Evolutionary conservation across 1,140 invertebrate genomes (phyloP).

Genomic region (Oppia nitens): DNA sequence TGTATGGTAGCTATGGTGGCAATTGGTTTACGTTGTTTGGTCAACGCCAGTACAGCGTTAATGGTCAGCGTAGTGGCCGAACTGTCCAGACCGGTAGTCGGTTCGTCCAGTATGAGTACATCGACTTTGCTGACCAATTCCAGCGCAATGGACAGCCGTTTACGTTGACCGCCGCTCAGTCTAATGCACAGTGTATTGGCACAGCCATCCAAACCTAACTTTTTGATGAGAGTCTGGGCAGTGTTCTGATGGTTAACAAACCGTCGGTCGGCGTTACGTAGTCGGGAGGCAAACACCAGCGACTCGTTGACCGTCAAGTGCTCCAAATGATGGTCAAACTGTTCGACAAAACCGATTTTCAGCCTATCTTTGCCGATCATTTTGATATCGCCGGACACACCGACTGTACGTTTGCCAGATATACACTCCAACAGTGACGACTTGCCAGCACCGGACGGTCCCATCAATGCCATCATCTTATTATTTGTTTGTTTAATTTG

Average conservation of each 20-base stretch:
- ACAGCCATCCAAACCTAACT: constrained; percentile 5
- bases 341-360: constrained; percentile 27
- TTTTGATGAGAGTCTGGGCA: neutral
- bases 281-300: constrained; percentile 74
- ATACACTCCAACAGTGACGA: constrained; percentile 30
- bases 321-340: constrained; percentile 73
- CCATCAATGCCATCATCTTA: constrained; percentile 39
- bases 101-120: constrained; percentile 15
- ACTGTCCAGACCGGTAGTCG: constrained; percentile 12
- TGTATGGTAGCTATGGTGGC: constrained; percentile 11
- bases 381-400: constrained; percentile 6
- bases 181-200: neutral
- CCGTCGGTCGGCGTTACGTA: constrained; percentile 26
- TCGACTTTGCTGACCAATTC: constrained; percentile 8
- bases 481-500: too few relatives aligned
- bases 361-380: neutral
- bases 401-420: constrained; percentile 14
- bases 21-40: neutral
- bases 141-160: constrained; percentile 14
- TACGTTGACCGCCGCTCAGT: constrained; percentile 10
- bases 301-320: constrained; percentile 74
- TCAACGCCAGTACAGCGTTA: neutral
- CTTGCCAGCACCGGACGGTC: constrained; percentile 42
- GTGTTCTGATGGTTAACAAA: constrained; percentile 7
- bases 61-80: neutral